Base-by-base conservation (phyloP, 2,888 invertebrate species). In the Tribolium freemani region DNA sequence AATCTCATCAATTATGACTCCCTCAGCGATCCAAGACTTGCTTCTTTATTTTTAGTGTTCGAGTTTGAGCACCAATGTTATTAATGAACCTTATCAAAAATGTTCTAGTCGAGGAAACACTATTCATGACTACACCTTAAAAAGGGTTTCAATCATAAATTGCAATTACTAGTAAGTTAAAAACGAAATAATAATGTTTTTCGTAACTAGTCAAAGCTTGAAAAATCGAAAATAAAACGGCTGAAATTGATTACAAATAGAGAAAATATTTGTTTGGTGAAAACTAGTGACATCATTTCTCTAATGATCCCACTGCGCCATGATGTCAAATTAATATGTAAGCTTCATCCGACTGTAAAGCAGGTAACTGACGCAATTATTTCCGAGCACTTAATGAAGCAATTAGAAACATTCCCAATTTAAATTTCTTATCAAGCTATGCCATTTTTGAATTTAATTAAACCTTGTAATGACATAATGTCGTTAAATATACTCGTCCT, bases 331-430 rank as follows among this genome's bases (percentile, higher is more conserved):
- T 72, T 69, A 72, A 58, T 63, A 56, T 48, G 69, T 68, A 21
- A 54, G 31, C 54, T 26, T 69, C 50, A 72, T 64, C 64, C 46
- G 45, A 69, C 45, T 58, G 61, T 69, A 57, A 69, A 66, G 51
- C 53, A 73, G 73, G 73, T 73, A 69, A 61, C 63, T 63, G 66
- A 53, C 69, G 64, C 66, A 64, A 58, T 67, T 60, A 60, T 67
- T 60, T 60, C 54, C 68, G 48, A 56, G 48, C 56, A 72, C 10
- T 70, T 73, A 61, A 73, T 73, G 46, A 73, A 73, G 69, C 56
- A 60, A 73, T 73, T 73, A 70, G 66, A 67, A 58, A 50, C 66
- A 53, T 66, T 66, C 60, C 48, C 60, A 60, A 70, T 69, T 73
- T 66, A 73, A 70, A 70, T 60, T 66, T 48, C 46, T 63, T 61